Evolutionary conservation across 2,888 invertebrate genomes (phyloP).

Genomic region (Ernsta delagoae): DNA sequence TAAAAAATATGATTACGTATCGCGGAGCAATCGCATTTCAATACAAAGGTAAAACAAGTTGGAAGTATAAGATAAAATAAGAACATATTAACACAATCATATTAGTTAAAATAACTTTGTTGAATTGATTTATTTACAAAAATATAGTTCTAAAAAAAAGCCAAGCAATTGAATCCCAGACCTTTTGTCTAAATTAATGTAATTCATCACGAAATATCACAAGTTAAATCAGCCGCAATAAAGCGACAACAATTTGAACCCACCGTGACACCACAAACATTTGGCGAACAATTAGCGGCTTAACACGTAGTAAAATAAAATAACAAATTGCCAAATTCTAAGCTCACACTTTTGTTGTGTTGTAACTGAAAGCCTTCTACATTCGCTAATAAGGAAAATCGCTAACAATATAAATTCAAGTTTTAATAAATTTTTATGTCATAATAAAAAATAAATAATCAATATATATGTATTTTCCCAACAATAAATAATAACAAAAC

Average conservation of each 20-base stretch:
- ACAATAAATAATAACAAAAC: not conserved
- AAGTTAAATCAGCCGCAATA: slow-evolving; percentile 50
- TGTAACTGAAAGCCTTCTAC: slow-evolving; percentile 3
- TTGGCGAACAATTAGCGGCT: slow-evolving; percentile 47
- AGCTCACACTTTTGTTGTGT: slow-evolving; percentile 15
- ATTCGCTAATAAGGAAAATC: slow-evolving; percentile 7
- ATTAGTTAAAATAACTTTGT: too few relatives aligned
- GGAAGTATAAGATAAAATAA: too few relatives aligned
- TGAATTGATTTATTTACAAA: not conserved
- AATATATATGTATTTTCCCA: too few relatives aligned
- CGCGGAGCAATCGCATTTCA: not conserved
- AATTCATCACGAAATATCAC: slow-evolving; percentile 47
- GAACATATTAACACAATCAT: too few relatives aligned
- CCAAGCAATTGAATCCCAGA: not conserved
- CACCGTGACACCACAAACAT: slow-evolving; percentile 43
- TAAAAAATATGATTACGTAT: not conserved
- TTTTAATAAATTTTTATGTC: not conserved
- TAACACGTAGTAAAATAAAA: slow-evolving; percentile 45
- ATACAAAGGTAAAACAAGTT: too few relatives aligned
- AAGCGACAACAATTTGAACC: slow-evolving; percentile 42
- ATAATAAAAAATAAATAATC: too few relatives aligned
- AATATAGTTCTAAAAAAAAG: not conserved
- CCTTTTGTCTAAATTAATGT: slow-evolving; percentile 5
- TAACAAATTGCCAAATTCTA: slow-evolving; percentile 41
- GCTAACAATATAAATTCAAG: slow-evolving; percentile 6